phyloP scores from a whole-genome alignment of 2,888 invertebrate genomes.

The Ypsolopha sequella region DNA sequence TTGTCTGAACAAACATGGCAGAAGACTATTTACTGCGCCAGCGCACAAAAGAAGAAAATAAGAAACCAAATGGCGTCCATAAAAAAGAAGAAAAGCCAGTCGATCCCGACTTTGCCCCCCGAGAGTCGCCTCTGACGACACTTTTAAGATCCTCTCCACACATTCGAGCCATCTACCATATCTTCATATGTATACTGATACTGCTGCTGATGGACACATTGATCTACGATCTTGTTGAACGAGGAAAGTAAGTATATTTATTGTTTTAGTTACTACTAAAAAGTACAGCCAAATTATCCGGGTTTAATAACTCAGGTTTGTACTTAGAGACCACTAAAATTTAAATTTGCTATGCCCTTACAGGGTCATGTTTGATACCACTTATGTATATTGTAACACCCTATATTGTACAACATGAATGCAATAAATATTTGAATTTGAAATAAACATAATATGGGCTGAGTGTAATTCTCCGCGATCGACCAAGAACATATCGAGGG shows the following conservation, averaged over 20 bases:
- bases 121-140: constrained; percentile 86
- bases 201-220: constrained; percentile 80
- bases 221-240: constrained; percentile 78
- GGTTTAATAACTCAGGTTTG: too few species aligned
- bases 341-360: too few species aligned
- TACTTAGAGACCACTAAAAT: too few species aligned
- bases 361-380: too few species aligned
- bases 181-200: constrained; percentile 83
- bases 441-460: too few species aligned
- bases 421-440: too few species aligned
- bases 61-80: constrained; percentile 23
- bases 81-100: too few species aligned
- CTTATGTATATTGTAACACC: too few species aligned
- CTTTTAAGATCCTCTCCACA: constrained; percentile 80
- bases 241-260: constrained; percentile 77
- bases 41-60: constrained; percentile 13
- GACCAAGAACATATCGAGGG: too few species aligned
- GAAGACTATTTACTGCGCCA: constrained; percentile 14
- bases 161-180: constrained; percentile 86
- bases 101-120: constrained; percentile 67
- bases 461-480: too few species aligned
- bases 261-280: not conserved
- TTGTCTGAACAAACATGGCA: constrained; percentile 10
- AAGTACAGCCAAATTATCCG: too few species aligned
- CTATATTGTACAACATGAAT: too few species aligned